Percentiles rank a stretch among this genome's conserved stretches.
phyloP scores from a whole-genome alignment of 2,888 invertebrate genomes.

The Anarsia innoxiella region DNA sequence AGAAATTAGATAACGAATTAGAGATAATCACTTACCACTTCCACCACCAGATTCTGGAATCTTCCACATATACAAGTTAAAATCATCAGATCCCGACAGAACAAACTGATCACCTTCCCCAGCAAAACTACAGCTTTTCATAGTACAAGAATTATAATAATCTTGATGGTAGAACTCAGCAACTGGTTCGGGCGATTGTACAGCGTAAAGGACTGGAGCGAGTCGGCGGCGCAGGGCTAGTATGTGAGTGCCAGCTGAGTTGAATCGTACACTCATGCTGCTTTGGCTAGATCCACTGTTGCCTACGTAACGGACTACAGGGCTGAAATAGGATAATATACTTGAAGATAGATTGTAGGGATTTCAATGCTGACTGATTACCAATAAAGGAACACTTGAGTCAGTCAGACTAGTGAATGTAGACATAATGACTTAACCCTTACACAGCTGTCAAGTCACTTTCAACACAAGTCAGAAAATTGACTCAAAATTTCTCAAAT shows the following conservation, averaged over 20 bases:
- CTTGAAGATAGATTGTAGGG: too few species aligned
- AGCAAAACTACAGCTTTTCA: slow-evolving; percentile 97
- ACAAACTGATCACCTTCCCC: slow-evolving; percentile 92
- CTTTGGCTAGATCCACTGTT: slow-evolving; percentile 79
- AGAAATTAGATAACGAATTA: too few species aligned
- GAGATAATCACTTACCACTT: slow-evolving; percentile 45
- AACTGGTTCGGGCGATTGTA: slow-evolving; percentile 80
- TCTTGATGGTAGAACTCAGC: slow-evolving; percentile 91
- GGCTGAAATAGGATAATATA: slow-evolving; percentile 53
- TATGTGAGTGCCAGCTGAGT: slow-evolving; percentile 83
- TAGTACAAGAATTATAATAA: slow-evolving; percentile 96
- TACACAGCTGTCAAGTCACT: too few species aligned
- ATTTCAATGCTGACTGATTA: too few species aligned
- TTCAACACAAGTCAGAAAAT: too few species aligned
- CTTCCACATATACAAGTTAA: slow-evolving; percentile 96
- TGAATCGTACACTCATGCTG: slow-evolving; percentile 95
- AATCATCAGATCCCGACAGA: slow-evolving; percentile 96
- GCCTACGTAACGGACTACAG: slow-evolving; percentile 80
- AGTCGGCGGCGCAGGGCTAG: slow-evolving; percentile 89
- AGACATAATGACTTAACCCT: neutral
- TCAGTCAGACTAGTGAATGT: neutral
- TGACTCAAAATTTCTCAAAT: too few species aligned
- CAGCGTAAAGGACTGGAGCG: slow-evolving; percentile 87
- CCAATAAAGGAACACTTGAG: neutral
- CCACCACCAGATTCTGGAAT: slow-evolving; percentile 79